phyloP scores from a whole-genome alignment of 2,888 invertebrate genomes.

The Polyommatus icarus region DNA sequence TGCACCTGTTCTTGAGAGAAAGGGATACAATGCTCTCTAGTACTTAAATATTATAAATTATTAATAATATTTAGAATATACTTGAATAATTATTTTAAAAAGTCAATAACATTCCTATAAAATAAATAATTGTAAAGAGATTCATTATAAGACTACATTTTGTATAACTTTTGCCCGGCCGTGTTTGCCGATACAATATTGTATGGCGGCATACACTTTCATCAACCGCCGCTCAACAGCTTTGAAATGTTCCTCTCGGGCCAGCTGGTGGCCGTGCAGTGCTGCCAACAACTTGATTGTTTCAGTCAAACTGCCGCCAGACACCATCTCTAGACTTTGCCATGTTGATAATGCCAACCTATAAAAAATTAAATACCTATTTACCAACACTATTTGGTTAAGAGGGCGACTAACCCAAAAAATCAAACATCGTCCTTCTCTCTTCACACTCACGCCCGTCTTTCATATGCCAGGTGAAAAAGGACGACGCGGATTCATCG shows the following conservation, averaged over 20 bases:
- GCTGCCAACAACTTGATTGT: constrained; percentile 74
- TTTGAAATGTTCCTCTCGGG: constrained; percentile 85
- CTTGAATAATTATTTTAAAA: neutral
- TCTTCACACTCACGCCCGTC: too few species aligned
- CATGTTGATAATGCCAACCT: constrained; percentile 87
- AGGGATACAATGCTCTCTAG: neutral
- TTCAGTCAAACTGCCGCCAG: constrained; percentile 85
- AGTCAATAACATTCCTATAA: constrained; percentile 13
- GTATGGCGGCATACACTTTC: constrained; percentile 87
- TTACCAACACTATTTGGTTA: neutral
- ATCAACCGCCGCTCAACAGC: constrained; percentile 89
- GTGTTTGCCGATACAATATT: constrained; percentile 84
- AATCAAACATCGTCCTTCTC: too few species aligned
- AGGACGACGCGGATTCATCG: too few species aligned
- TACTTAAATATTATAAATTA: neutral
- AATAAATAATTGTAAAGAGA: neutral
- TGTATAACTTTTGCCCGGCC: constrained; percentile 74
- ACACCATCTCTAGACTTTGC: constrained; percentile 84
- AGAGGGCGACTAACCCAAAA: too few species aligned
- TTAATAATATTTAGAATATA: neutral
- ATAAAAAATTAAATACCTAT: constrained; percentile 39
- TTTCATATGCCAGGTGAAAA: too few species aligned
- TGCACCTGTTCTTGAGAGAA: neutral
- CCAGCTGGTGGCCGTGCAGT: constrained; percentile 80
- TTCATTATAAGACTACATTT: constrained; percentile 42